phyloP scores from a whole-genome alignment of 2,797 vertebrate genomes.

The Anabas testudineus region DNA sequence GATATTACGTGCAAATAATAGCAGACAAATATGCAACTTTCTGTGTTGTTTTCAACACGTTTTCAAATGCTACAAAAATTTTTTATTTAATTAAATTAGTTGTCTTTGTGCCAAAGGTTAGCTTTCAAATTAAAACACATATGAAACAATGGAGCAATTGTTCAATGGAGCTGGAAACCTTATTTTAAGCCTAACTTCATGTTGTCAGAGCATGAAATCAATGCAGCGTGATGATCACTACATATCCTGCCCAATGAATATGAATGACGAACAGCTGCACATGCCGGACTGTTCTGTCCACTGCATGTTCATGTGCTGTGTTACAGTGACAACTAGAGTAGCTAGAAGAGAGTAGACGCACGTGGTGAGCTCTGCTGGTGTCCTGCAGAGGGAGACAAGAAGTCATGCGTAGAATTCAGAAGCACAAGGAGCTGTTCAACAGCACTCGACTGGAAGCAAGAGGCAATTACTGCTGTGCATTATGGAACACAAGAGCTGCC shows the following conservation, averaged over 20 bases:
- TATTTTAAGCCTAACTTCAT: too few species aligned
- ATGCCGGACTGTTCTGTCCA: neutral
- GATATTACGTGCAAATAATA: too few species aligned
- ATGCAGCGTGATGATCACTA: neutral
- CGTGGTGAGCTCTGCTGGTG: neutral
- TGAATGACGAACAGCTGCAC: neutral
- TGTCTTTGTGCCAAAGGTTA: too few species aligned
- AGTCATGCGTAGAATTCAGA: neutral
- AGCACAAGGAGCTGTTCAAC: neutral
- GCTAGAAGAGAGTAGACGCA: neutral
- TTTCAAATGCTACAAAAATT: too few species aligned
- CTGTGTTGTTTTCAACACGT: too few species aligned
- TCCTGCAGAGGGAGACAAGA: constrained; percentile 77
- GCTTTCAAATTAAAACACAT: neutral
- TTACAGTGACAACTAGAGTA: constrained; percentile 52
- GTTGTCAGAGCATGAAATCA: neutral
- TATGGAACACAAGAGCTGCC: constrained; percentile 4
- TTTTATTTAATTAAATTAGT: too few species aligned
- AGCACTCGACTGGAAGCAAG: constrained; percentile 16
- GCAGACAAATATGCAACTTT: too few species aligned
- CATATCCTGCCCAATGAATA: neutral
- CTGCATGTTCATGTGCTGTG: constrained; percentile 11
- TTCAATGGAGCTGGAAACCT: neutral
- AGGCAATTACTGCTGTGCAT: constrained; percentile 9
- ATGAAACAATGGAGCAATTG: too few species aligned